Evolutionary conservation across 2,797 vertebrate genomes (phyloP).

Genomic region (Coilia nasus): DNA sequence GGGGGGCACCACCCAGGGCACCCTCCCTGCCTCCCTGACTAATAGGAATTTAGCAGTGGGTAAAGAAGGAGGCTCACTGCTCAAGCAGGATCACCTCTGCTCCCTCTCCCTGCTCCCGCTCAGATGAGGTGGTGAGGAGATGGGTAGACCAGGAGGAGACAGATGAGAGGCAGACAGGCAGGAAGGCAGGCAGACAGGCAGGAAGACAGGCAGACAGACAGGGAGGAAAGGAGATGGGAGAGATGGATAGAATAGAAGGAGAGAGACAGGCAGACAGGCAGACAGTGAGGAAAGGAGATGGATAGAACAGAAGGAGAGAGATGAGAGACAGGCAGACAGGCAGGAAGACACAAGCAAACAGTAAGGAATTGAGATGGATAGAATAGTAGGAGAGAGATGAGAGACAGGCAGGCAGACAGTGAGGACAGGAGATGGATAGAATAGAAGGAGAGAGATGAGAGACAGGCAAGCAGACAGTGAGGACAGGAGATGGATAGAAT

Average conservation of each 20-base stretch:
- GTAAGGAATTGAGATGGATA: neutral
- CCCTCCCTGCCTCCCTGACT: no score
- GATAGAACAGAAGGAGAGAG: no score
- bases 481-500: neutral
- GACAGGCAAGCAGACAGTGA: no score
- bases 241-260: neutral
- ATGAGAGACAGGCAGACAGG: neutral
- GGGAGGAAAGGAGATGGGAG: neutral
- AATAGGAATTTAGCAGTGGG: no score
- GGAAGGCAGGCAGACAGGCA: no score
- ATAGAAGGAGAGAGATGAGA: no score
- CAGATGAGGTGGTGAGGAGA: neutral
- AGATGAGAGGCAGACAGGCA: neutral
- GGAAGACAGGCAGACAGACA: neutral
- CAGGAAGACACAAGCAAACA: no score
- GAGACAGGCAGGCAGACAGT: neutral
- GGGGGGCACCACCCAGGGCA: no score
- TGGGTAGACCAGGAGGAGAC: neutral
- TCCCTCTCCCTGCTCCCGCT: slow-evolving; percentile 12
- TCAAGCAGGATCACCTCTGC: neutral
- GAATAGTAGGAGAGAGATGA: no score
- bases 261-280: neutral
- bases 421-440: neutral
- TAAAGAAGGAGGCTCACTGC: neutral
- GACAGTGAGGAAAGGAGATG: neutral